Base-by-base conservation (phyloP, 2,888 invertebrate genomes). In the Acrocyrtus sp. region DNA sequence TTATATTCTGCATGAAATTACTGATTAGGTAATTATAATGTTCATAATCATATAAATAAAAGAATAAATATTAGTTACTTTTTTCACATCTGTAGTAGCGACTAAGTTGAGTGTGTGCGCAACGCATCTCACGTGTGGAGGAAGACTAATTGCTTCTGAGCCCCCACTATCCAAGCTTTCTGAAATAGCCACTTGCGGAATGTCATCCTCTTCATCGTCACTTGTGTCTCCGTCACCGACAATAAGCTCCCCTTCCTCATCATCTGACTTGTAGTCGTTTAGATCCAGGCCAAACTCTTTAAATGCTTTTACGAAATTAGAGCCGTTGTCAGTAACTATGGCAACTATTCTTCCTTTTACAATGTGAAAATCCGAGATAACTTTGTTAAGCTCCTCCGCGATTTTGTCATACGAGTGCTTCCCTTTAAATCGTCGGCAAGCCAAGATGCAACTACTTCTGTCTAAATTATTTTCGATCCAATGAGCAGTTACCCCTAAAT, bases 231-330 rank as follows among this genome's bases (percentile, higher is more conserved):
- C n/a, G n/a, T n/a, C n/a, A n/a, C n/a, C n/a, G n/a, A n/a, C n/a
- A n/a, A n/a, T n/a, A n/a, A n/a, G n/a, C n/a, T n/a, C n/a, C n/a
- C n/a, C 39, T 5, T 24, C 39, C 26, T 60, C 60, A 45, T 21
- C 12, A 2, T 39, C 47, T 24, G 5, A 26, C 2, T 26, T n/a
- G n/a, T n/a, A n/a, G n/a, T 26, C 8, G 45, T 17, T 12, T 8
- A 39, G 12, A 8, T 45, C 10, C 19, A 10, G n/a, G 6, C 51
- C 62, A n/a, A 17, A 62, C 21, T 51, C 51, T 22, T 51, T 51
- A 12, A 62, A 51, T 4, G 62, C 62, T 39, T 62, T 62, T 6
- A 62, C 51, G 21, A 62, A 62, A 41, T 62, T 62, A 5, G 39
- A 22, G 2, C 51, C 62, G 17, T 62, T 62, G 21, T 62, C 62